Evolutionary conservation across 2,113 vertebrate genomes (phyloP), one percentile per base, ranked within the genome.

Genomic region (Cyanocitta stelleri): DNA sequence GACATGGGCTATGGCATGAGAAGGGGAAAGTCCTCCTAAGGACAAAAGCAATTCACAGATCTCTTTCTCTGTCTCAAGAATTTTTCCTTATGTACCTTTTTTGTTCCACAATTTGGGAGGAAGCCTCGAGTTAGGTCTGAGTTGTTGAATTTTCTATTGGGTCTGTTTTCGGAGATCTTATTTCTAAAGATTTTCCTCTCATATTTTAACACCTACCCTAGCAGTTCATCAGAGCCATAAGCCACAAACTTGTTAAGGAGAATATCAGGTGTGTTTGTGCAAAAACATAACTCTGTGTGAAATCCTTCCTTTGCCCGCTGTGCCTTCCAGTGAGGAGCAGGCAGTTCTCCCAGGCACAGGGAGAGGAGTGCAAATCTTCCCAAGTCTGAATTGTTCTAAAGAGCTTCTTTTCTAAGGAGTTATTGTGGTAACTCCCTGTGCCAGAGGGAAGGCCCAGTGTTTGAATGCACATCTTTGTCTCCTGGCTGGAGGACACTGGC

Each of bases 291-390:
- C 22, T 32, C 10, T 3, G 11, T 6, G 16, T 49, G 54, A 44
- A 74, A 58, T 22, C 1, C 43, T n/a, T 33, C 44, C 22, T 56
- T 49, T 20, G 5, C 21, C 59, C 35, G 37, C 51, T 46, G 32
- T 0, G 0, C 0, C 0, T 46, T 72, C 39, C 51, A 51, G 43
- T 8, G 55, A 62, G 82, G 35, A 64, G 49, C 41, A 56, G 35
- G 18, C 15, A 77, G 41, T 16, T 11, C 30, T 32, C 16, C 39
- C 55, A 13, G 39, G 64, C 41, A 35, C n/a, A 35, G 24, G 1
- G 20, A 61, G 41, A 54, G 49, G 9, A 66, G 20, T 9, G 1
- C 27, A 68, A 64, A 16, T 6, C 30, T 56, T 48, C 75, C 46
- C 30, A 33, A 7, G 11, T 16, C 59, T n/a, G 23, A 19, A 6